These are phyloP conservation scores for Gracilinanus agilis DNA, from an alignment of 2,113 vertebrate species.

Conservation along the genomic window DNA sequence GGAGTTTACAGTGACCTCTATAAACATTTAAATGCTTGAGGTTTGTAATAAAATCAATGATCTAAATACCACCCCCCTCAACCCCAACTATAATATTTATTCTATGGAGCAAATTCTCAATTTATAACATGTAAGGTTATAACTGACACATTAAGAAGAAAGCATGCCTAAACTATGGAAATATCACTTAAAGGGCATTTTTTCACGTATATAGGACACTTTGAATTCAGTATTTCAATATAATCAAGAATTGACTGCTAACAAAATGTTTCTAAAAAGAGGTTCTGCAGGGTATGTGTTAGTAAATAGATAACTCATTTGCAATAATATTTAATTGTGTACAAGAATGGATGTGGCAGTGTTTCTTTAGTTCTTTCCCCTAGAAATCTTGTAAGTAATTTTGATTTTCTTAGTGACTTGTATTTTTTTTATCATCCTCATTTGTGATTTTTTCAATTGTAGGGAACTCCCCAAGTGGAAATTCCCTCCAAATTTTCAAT, in stretches of 20 bases:
- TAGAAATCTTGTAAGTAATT: not conserved
- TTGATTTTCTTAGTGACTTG: not conserved
- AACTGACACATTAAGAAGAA: not conserved
- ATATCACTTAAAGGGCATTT: no score
- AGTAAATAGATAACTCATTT: not conserved
- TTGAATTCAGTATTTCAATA: not conserved
- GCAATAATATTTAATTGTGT: not conserved
- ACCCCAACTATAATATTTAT: not conserved
- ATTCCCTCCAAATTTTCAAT: not conserved
- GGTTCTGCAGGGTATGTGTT: not conserved
- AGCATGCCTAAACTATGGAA: not conserved
- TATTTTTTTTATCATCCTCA: not conserved
- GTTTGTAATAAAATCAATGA: not conserved
- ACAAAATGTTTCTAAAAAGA: not conserved
- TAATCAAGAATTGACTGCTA: not conserved
- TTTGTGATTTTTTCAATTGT: not conserved
- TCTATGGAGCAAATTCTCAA: not conserved
- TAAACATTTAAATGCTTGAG: not conserved
- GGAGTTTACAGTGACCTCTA: not conserved
- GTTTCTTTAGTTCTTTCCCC: not conserved
- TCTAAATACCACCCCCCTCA: no score
- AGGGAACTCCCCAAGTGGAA: not conserved
- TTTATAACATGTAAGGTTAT: not conserved
- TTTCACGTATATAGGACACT: no score
- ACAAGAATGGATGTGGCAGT: not conserved